phyloP scores from a whole-genome alignment of 1,140 invertebrate genomes.

The Apis dorsata region DNA sequence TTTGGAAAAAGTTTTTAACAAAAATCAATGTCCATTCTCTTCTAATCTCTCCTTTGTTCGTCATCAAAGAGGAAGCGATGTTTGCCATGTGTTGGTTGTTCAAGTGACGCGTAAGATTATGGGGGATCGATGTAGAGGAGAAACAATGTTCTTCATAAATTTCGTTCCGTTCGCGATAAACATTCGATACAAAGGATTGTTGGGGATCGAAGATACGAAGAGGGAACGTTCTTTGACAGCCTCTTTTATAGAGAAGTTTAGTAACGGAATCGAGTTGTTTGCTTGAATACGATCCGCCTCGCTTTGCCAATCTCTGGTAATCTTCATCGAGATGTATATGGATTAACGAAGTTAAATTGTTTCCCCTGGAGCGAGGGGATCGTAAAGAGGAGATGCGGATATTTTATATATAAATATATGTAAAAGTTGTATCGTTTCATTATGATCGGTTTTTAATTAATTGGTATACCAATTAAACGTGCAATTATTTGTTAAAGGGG shows the following conservation, averaged over 20 bases:
- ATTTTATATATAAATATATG: too few relatives aligned
- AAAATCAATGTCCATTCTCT: neutral
- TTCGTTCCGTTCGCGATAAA: constrained; percentile 40
- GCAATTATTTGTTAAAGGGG: too few relatives aligned
- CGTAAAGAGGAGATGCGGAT: too few relatives aligned
- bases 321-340: neutral
- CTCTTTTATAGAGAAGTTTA: neutral
- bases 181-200: constrained; percentile 22
- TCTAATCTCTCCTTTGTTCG: neutral
- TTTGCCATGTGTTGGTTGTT: constrained; percentile 41
- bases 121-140: constrained; percentile 44
- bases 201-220: neutral
- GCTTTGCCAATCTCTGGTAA: neutral
- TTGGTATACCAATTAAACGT: too few relatives aligned
- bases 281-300: neutral
- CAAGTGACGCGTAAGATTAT: constrained; percentile 44
- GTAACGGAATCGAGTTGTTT: neutral
- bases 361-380: neutral
- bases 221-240: neutral
- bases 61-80: constrained; percentile 16
- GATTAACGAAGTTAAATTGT: constrained; percentile 1
- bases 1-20: too few relatives aligned
- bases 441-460: too few relatives aligned
- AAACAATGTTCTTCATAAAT: constrained; percentile 37
- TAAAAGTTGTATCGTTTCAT: too few relatives aligned